Base-by-base conservation (phyloP, 2,113 vertebrate genomes). In the Indri indri region DNA sequence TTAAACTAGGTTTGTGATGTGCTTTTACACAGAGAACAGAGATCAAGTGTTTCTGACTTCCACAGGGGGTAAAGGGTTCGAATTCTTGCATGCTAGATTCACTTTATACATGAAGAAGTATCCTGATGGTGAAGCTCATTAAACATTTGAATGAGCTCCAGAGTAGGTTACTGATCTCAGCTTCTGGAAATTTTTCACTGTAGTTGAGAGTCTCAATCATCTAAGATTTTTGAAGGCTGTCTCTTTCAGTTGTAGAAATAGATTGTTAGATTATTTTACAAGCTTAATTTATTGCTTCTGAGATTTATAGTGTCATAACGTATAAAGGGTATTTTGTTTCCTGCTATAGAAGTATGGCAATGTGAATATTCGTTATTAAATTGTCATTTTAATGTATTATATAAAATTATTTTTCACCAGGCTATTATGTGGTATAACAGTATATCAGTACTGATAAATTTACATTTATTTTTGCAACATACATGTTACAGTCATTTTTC, bases 1-100 rank as follows among this genome's bases (percentile, higher is more conserved):
- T 92, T 88, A 95, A 95, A 73, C 68, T 66, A 74, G 83, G 84
- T 95, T 87, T 90, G 50, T 70, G 77, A 92, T 94, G 42, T 17
- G 77, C 57, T 87, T 85, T 94, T 93, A 63, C 76, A 37, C 20
- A 81, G 65, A 68, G 84, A 93, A 89, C 74, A 85, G 91, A 95
- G 77, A 91, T 47, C 88, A 92, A 84, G 30, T 85, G 52, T 79
- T 77, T 61, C 71, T 79, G 47, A 68, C 59, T 95, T 84, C 76
- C 80, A 32, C 66, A 57, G 68, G 71, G 82, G 79, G 50, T 61
- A 74, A 65, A 57, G 37, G 54, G 81, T 54, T 97, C 81, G 57
- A 54, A 92, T 59, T 93, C 76, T 70, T 71, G 9, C 47, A 42
- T 37, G 34, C 18, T 27, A 52, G 27, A 74, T 86, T 94, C 50